A percentile compares a stretch with the other conserved stretches of the same genome.
These are phyloP conservation scores for Hycleus cichorii DNA, from an alignment of 1,140 invertebrate species.

Conservation along the genomic window DNA sequence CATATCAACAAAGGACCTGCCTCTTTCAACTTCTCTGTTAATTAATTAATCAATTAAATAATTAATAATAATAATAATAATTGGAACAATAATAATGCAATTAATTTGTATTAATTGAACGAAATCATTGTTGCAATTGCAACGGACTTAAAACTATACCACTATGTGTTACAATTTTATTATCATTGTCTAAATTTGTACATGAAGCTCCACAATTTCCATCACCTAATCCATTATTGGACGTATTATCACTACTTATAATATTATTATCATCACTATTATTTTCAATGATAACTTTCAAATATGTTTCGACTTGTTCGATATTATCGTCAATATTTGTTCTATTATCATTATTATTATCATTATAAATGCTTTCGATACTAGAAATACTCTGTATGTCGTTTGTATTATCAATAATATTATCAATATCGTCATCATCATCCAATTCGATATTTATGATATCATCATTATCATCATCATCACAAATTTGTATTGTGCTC, in stretches of 20 bases:
- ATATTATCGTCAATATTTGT: constrained; percentile 10
- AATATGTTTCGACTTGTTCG: constrained; percentile 22
- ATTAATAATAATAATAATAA: no score
- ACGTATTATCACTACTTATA: constrained; percentile 29
- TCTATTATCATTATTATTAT: constrained; percentile 19
- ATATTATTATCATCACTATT: constrained; percentile 19
- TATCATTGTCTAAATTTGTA: constrained; percentile 20
- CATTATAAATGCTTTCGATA: constrained; percentile 27
- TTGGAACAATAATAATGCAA: no score
- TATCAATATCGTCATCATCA: constrained; percentile 30
- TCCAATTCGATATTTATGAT: constrained; percentile 41
- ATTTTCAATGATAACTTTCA: constrained; percentile 34
- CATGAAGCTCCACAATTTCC: background rate
- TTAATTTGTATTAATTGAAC: no score
- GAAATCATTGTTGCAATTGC: constrained; percentile 41
- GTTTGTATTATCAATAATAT: constrained; percentile 39
- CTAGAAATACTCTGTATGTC: constrained; percentile 42
- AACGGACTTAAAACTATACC: constrained; percentile 45
- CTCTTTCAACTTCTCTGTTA: no score
- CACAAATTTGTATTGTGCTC: background rate
- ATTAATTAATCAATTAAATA: no score
- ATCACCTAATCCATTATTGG: background rate
- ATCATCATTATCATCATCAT: constrained; percentile 30
- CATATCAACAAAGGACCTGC: no score
- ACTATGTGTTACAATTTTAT: constrained; percentile 32